phyloP scores from a whole-genome alignment of 2,113 vertebrate species.

The Maylandia zebra region DNA sequence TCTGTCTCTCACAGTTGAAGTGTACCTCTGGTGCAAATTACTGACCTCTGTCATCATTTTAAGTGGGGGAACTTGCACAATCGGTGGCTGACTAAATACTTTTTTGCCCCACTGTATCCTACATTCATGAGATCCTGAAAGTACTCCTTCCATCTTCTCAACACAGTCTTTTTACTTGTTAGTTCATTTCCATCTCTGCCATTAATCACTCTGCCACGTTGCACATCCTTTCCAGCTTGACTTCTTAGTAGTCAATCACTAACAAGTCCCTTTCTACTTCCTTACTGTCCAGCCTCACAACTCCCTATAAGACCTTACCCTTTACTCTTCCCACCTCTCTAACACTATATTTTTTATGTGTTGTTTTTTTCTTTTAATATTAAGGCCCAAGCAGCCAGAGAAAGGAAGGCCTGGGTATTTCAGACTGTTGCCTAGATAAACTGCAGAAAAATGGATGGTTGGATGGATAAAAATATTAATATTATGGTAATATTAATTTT shows the following conservation, averaged over 20 bases:
- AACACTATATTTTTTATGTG: background rate
- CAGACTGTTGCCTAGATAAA: background rate
- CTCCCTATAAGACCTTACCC: background rate
- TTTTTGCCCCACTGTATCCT: background rate
- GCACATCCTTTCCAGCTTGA: background rate
- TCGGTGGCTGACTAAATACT: too few species aligned
- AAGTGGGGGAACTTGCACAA: too few species aligned
- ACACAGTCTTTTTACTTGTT: background rate
- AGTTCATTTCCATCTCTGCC: background rate
- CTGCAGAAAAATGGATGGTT: background rate
- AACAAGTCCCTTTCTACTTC: background rate
- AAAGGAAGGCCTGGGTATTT: background rate
- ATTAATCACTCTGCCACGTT: background rate
- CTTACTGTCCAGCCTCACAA: background rate
- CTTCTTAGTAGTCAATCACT: background rate
- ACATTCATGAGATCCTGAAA: background rate
- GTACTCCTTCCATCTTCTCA: background rate
- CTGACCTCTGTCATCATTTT: too few species aligned
- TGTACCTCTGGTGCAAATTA: too few species aligned
- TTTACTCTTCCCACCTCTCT: background rate
- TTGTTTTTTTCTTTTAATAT: background rate
- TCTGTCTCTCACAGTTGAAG: too few species aligned
- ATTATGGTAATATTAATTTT: background rate
- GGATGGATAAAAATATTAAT: background rate
- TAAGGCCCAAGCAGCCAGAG: background rate